Base-by-base conservation (phyloP, 1,140 invertebrate species). In the Gryllus bimaculatus region DNA sequence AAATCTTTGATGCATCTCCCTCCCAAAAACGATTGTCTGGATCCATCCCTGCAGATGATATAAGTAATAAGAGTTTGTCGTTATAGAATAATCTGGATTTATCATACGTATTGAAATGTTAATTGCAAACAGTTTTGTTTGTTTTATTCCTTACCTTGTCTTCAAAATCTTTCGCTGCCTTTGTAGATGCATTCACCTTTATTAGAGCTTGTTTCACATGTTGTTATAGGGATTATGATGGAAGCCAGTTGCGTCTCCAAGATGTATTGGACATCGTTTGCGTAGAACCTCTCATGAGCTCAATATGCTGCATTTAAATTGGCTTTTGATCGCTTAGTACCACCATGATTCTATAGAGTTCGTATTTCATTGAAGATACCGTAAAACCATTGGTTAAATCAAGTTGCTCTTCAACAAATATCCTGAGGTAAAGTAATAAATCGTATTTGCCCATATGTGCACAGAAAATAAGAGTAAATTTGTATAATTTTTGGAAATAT, bases 261-360 rank as follows among this genome's bases (percentile, higher is more conserved):
- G 74, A 26, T 82, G 47, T 21, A 73, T 47, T 48, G 47, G 77
- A 48, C 73, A 21, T 49, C 74, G 75, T 10, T 75, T 54, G 39
- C n/a, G 79, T 73, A 74, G 75, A 49, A 78, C 18, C 47, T n/a
- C 78, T 79, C 82, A 78, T 81, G 75, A 73, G 74, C 10, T 80
- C 83, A 92, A 86, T 96, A 95, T 86, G 86, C 90, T 6, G 91
- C 92, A 84, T 95, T 97, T 83, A 85, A 92, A 73, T 84, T 88
- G 78, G 88, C 92, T 0, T 89, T 97, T 86, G 90, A 94, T 73
- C 88, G 92, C 82, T 84, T 98, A 66, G 82, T 86, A 89, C 15
- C 90, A 95, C 83, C 95, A 13, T 92, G 93, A 80, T 89, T 92
- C 0, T 89, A 89, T 75, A 87, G 86, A 83, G 86, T 83, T 18